Base-by-base conservation (phyloP, 1,140 invertebrate species). In the Sminthurides bifidus region DNA sequence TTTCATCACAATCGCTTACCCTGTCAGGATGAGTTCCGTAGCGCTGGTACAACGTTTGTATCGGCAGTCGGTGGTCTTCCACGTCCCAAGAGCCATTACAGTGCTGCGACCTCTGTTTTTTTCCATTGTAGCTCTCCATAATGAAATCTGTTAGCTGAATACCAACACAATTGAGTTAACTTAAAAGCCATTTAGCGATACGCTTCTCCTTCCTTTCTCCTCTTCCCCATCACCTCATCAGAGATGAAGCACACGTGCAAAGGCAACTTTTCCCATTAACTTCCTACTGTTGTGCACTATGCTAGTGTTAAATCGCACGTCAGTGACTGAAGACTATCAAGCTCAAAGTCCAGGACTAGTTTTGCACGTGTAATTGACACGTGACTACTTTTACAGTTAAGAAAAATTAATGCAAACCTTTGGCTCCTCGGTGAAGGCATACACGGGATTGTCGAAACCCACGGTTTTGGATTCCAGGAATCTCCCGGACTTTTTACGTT, bases 381-480 rank as follows among this genome's bases (percentile, higher is more conserved):
- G 33, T 35, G 33, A 35, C n/a, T 10, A 10, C 8, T 35, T 35
- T 35, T 10, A n/a, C n/a, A 35, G 8, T 35, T 35, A 35, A 35
- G 8, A 35, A 10, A 10, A 8, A 8, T 8, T 41, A 21, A 15
- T 49, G n/a, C n/a, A n/a, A 33, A 49, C 46, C 24, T 49, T 19
- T n/a, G 46, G 46, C 5, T 33, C 27, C 10, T 33, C 23, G 31
- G 3, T 14, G 21, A 31, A 33, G 29, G 27, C 27, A 21, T 49
- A 49, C 3, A 49, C 46, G 14, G 46, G 46, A 19, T 49, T 49
- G 23, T 49, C 46, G 23, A 49, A 49, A 3, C 46, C 46, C n/a
- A 49, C 31, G 35, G 31, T 5, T 35, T 49, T 49, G 19, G 46
- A 49, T 19, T 49, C 46, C 3, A 49, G 21, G 8, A 49, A 31